Evolutionary conservation across 2,888 invertebrate species (phyloP).

Genomic region (Meta bourneti): DNA sequence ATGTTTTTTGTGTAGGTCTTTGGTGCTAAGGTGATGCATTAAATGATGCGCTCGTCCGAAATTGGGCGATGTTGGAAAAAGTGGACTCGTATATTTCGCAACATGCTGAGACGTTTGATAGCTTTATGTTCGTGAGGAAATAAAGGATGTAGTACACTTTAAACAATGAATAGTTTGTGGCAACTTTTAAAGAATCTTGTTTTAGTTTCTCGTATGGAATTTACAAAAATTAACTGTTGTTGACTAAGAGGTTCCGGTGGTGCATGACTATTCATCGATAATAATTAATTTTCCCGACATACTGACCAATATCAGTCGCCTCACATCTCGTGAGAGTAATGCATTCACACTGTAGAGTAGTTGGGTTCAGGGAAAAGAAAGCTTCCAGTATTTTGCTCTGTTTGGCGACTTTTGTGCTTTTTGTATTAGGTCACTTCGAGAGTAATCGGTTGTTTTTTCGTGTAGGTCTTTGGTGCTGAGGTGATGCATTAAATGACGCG

Average conservation of each 20-base stretch:
- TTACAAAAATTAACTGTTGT: no score
- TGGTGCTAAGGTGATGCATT: slow-evolving; percentile 44
- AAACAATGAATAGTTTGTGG: no score
- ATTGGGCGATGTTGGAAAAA: slow-evolving; percentile 11
- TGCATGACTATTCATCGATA: no score
- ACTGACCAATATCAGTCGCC: slow-evolving; percentile 37
- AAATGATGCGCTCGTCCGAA: slow-evolving; percentile 39
- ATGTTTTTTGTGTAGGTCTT: background rate
- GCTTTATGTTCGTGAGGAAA: background rate
- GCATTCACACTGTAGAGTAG: slow-evolving; percentile 13
- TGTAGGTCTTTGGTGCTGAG: slow-evolving; percentile 7
- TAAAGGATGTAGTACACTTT: no score
- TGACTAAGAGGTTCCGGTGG: no score
- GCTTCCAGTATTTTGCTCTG: slow-evolving; percentile 57
- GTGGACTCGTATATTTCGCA: slow-evolving; percentile 12
- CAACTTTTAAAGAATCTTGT: no score
- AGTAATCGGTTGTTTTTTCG: background rate
- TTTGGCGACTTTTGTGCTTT: slow-evolving; percentile 5
- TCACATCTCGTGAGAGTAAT: slow-evolving; percentile 46
- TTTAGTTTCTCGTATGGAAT: no score
- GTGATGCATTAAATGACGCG: slow-evolving; percentile 49
- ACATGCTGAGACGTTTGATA: background rate
- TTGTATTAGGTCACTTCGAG: background rate
- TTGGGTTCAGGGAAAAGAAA: background rate
- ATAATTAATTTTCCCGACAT: slow-evolving; percentile 9